These are phyloP conservation scores for Hystrix cristata DNA, from an alignment of 2,113 vertebrate species.

Conservation along the genomic window DNA sequence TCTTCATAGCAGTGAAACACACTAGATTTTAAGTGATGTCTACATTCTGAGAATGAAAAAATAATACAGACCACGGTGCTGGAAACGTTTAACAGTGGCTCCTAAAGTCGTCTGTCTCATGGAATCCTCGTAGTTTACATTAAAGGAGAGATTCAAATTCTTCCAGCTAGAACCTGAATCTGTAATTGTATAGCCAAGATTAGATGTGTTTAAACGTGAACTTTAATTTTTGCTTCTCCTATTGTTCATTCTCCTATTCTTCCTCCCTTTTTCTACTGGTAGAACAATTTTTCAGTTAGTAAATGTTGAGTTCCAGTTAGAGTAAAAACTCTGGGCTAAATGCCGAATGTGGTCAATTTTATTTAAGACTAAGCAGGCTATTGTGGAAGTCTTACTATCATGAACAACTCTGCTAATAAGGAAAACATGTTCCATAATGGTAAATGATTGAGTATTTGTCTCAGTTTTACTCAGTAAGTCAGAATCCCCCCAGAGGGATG, in stretches of 20 bases:
- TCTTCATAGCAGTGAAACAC: constrained; percentile 7
- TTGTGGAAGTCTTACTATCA: neutral
- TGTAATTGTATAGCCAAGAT: constrained; percentile 2
- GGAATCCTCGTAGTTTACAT: neutral
- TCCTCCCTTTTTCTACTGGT: neutral
- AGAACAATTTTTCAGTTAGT: neutral
- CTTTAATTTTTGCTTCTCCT: neutral
- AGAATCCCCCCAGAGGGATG: neutral
- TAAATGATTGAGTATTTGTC: neutral
- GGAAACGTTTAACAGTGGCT: neutral
- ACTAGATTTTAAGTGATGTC: neutral
- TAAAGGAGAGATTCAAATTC: neutral
- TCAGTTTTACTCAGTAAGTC: neutral
- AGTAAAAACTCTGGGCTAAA: neutral
- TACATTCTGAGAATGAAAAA: neutral
- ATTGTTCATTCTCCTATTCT: neutral
- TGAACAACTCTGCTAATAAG: neutral
- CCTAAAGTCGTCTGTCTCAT: neutral
- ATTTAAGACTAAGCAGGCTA: neutral
- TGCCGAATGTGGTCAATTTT: neutral
- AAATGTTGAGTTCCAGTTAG: neutral
- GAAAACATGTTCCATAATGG: constrained; percentile 28
- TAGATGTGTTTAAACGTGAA: neutral
- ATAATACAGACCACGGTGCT: neutral
- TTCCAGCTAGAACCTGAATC: neutral